These are phyloP conservation scores for Noctua janthina DNA, from an alignment of 2,888 invertebrate genomes.

Conservation along the genomic window DNA sequence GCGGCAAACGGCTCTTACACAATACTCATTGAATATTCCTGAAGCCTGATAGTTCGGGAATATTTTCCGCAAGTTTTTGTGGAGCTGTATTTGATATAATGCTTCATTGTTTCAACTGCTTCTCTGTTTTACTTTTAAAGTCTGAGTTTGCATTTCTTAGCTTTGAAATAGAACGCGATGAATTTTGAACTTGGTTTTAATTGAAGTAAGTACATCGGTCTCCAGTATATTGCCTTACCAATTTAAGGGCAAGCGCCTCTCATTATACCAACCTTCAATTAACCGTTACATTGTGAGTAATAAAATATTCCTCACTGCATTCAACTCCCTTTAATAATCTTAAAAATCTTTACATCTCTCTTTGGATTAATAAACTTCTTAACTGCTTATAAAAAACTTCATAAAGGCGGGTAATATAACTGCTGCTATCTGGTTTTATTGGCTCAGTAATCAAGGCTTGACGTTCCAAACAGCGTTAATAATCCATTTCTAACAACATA, in stretches of 20 bases:
- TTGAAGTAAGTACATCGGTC: slow-evolving; percentile 5
- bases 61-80: slow-evolving; percentile 38
- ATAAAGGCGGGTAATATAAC: slow-evolving; percentile 76
- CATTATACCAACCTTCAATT: slow-evolving; percentile 56
- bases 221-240: slow-evolving; percentile 4
- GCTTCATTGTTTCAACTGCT: slow-evolving; percentile 30
- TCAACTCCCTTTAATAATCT: slow-evolving; percentile 70
- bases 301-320: slow-evolving; percentile 67
- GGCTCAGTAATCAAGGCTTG: slow-evolving; percentile 79
- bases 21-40: slow-evolving; percentile 48
- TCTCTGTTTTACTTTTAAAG: slow-evolving; percentile 25
- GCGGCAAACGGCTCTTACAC: slow-evolving; percentile 42
- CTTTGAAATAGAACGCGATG: background rate
- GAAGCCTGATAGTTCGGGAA: slow-evolving; percentile 31
- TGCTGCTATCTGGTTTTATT: slow-evolving; percentile 79
- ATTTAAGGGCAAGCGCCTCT: slow-evolving; percentile 28
- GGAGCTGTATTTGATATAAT: slow-evolving; percentile 23
- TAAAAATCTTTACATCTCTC: slow-evolving; percentile 73
- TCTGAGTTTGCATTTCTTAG: background rate
- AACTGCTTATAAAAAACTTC: slow-evolving; percentile 79
- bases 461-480: slow-evolving; percentile 76
- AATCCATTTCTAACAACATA: slow-evolving; percentile 73
- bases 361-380: slow-evolving; percentile 77
- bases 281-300: slow-evolving; percentile 79
- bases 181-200: background rate